phyloP scores from a whole-genome alignment of 2,113 vertebrate species.

The Equus quagga region DNA sequence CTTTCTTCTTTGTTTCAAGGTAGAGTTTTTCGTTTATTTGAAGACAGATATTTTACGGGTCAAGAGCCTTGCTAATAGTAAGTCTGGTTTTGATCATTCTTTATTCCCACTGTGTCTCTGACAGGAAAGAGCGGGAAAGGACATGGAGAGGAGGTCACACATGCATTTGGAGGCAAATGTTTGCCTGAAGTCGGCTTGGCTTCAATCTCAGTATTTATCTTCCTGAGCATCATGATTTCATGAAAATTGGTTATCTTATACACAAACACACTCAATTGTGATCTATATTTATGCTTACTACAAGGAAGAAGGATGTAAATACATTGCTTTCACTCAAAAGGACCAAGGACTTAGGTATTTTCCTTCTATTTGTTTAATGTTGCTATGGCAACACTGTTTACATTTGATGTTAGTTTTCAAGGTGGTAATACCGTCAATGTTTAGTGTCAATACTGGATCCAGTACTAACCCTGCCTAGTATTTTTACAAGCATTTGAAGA shows the following conservation, averaged over 20 bases:
- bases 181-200: background rate
- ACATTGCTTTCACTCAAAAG: background rate
- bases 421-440: background rate
- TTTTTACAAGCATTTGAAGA: constrained; percentile 1
- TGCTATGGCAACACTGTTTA: background rate
- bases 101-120: background rate
- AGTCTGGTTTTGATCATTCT: background rate
- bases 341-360: background rate
- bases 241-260: background rate
- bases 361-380: background rate
- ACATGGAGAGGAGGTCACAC: background rate
- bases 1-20: background rate
- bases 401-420: background rate
- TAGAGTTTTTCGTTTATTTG: background rate
- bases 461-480: background rate
- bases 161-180: background rate
- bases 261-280: too few species aligned
- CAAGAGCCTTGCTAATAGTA: background rate
- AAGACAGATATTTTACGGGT: background rate
- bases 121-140: background rate
- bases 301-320: background rate
- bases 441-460: background rate
- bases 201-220: background rate
- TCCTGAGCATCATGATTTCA: background rate
- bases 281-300: background rate